Percentiles rank a stretch among this genome's conserved stretches.
These are phyloP conservation scores for Neomonachus schauinslandi DNA, from an alignment of 2,113 vertebrate species.

Conservation along the genomic window DNA sequence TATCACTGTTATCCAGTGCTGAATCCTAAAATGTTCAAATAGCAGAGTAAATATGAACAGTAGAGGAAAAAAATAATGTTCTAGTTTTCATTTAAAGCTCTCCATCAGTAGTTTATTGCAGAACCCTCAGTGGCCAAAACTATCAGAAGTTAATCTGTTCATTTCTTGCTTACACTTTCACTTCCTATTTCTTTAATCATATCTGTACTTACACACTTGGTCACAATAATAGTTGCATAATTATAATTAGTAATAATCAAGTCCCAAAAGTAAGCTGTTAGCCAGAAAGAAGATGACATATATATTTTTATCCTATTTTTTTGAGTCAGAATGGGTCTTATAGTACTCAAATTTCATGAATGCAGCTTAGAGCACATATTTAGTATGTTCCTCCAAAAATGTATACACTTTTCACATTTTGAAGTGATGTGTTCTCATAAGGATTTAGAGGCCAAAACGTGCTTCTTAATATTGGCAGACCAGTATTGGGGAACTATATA, in stretches of 20 bases:
- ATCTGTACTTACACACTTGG: background rate
- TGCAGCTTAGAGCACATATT: background rate
- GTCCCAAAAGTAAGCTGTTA: background rate
- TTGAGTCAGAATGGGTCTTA: background rate
- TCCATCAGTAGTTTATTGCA: background rate
- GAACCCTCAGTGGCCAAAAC: background rate
- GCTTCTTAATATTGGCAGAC: background rate
- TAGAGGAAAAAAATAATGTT: background rate
- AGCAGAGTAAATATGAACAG: background rate
- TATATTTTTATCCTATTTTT: background rate
- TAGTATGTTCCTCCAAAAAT: background rate
- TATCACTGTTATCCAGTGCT: background rate
- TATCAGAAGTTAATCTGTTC: background rate
- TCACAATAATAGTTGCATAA: background rate
- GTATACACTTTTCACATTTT: background rate
- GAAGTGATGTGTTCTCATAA: background rate
- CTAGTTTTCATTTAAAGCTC: background rate
- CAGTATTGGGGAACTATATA: background rate
- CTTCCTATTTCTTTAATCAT: background rate
- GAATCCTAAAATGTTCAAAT: slow-evolving; percentile 25
- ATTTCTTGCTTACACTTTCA: background rate
- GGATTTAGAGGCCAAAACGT: background rate
- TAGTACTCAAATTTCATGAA: background rate
- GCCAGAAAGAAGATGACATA: background rate
- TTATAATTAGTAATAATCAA: background rate